Base-by-base conservation (phyloP, 2,888 invertebrate genomes). In the Tortrix viridana region DNA sequence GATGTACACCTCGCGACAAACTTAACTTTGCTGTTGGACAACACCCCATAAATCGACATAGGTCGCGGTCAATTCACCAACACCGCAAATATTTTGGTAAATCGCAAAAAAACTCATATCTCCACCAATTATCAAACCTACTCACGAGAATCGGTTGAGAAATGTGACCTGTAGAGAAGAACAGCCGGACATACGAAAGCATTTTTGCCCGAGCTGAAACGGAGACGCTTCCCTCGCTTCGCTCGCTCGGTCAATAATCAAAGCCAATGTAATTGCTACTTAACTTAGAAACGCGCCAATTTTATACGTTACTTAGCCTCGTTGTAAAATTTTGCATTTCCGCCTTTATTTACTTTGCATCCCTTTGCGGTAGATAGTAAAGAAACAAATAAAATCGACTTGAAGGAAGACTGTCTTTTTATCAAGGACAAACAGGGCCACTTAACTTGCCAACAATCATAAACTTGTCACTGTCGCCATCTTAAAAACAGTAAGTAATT, bases 401-500 rank as follows among this genome's bases (percentile, higher is more conserved):
- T n/a, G 32, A 19, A 18, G 22, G 32, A 37, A 54, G 55, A 49
- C 49, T 44, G 49, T 49, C 52, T 50, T 52, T 52, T 57, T 62
- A 57, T 57, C 62, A 57, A 62, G 62, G 57, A 62, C 62, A 62
- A 62, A 62, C 62, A 52, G 50, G 57, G 62, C 26, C 62, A 57
- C 57, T 62, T 62, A 57, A 57, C 62, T 57, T 62, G 44, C 56
- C 62, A 47, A 57, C 62, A 52, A 62, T 62, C 62, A 62, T 62
- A 62, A 62, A 62, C 46, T 47, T 23, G 37, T 6, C 61, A 41
- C 57, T 47, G 57, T 9, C 3, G 1, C 22, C 23, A 50, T 50
- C n/a, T 26, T 50, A 2, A 16, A 43, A 16, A 50, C 59, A 60
- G 59, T 60, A 60, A 22, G n/a, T n/a, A n/a, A n/a, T n/a, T n/a